phyloP scores from a whole-genome alignment of 2,888 invertebrate genomes.

The Lasioglossum lativentre region DNA sequence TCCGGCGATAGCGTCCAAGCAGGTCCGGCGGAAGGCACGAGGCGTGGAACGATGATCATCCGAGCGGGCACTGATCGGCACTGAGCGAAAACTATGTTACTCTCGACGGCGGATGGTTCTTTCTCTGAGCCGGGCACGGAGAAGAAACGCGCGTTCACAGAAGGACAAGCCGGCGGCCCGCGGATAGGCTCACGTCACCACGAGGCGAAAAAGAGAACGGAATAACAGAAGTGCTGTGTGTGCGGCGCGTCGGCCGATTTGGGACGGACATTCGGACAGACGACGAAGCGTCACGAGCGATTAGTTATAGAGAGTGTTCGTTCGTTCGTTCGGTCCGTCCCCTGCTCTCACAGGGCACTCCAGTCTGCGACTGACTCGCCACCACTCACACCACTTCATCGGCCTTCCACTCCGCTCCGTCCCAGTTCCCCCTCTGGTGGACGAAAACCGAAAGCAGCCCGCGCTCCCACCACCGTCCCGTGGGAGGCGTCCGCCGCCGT shows the following conservation, averaged over 20 bases:
- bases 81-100: not conserved
- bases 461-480: constrained; percentile 81
- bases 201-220: constrained; percentile 48
- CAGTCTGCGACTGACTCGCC: constrained; percentile 84
- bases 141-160: constrained; percentile 35
- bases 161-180: not conserved
- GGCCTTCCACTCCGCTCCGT: constrained; percentile 78
- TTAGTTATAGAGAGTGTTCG: constrained; percentile 73
- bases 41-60: constrained; percentile 17
- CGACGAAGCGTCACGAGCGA: constrained; percentile 73
- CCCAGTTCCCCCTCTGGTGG: constrained; percentile 82
- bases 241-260: constrained; percentile 47
- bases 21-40: constrained; percentile 15
- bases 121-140: constrained; percentile 1
- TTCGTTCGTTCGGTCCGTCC: constrained; percentile 80
- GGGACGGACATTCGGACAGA: constrained; percentile 75
- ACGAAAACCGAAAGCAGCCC: constrained; percentile 86
- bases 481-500: constrained; percentile 80
- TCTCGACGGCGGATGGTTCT: constrained; percentile 8
- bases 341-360: constrained; percentile 84
- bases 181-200: constrained; percentile 39
- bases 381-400: constrained; percentile 84
- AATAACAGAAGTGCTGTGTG: constrained; percentile 11
- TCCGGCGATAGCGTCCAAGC: constrained; percentile 3
- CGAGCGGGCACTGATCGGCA: not conserved